These are phyloP conservation scores for Dasyprocta punctata DNA, from an alignment of 2,113 vertebrate genomes.

Conservation along the genomic window DNA sequence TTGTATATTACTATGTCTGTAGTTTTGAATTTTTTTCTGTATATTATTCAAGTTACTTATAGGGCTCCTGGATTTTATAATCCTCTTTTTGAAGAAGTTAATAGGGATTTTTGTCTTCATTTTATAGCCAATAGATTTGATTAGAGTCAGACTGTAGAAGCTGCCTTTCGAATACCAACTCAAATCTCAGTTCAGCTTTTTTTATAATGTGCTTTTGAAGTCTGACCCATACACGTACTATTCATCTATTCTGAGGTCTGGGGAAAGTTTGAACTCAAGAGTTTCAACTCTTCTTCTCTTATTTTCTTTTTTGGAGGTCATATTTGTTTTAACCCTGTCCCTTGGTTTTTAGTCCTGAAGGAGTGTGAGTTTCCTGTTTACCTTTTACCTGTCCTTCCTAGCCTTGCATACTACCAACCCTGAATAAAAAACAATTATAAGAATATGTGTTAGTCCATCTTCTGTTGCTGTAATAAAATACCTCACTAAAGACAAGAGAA, in stretches of 20 bases:
- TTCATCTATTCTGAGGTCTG: neutral
- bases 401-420: neutral
- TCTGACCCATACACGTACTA: neutral
- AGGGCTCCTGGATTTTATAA: neutral
- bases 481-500: neutral
- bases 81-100: neutral
- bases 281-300: neutral
- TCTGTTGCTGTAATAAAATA: neutral
- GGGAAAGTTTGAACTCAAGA: neutral
- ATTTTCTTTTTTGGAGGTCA: neutral
- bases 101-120: slow-evolving; percentile 22
- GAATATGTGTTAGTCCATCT: neutral
- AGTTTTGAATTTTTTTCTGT: neutral
- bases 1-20: neutral
- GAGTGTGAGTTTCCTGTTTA: neutral
- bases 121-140: neutral
- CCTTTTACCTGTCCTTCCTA: neutral
- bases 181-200: neutral
- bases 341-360: neutral
- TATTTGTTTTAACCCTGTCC: neutral
- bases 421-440: slow-evolving; percentile 4
- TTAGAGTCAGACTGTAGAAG: neutral
- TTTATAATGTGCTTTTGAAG: neutral
- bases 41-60: neutral
- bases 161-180: neutral